phyloP scores from a whole-genome alignment of 2,113 vertebrate genomes.

The Gracilinanus agilis region DNA sequence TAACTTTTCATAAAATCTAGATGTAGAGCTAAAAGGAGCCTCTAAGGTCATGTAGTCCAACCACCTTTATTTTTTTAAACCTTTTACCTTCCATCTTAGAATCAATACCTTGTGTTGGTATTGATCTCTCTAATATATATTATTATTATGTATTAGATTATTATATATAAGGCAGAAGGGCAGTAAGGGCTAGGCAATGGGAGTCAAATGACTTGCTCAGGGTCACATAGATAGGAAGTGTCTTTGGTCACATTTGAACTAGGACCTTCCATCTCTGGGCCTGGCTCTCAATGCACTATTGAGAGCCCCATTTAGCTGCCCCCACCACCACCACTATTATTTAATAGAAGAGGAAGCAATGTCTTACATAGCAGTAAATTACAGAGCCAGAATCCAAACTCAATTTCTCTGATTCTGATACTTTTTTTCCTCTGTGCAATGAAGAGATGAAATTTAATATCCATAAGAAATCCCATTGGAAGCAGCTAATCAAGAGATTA shows the following conservation, averaged over 20 bases:
- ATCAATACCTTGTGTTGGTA: background rate
- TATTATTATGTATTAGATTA: background rate
- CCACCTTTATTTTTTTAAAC: background rate
- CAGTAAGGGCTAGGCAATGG: no score
- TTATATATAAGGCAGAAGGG: background rate
- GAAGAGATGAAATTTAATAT: background rate
- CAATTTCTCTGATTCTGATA: background rate
- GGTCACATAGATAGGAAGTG: no score
- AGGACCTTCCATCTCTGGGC: no score
- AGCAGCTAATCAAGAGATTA: background rate
- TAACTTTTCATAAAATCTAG: background rate
- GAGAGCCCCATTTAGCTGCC: background rate
- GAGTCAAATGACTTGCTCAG: no score
- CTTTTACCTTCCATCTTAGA: no score
- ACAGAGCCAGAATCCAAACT: background rate
- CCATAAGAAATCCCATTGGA: background rate
- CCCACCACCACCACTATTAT: background rate
- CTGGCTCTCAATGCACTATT: background rate
- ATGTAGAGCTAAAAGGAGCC: background rate
- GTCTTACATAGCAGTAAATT: background rate
- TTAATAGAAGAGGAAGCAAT: background rate
- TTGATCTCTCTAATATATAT: background rate
- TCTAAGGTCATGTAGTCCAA: constrained; percentile 29
- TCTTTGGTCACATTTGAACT: no score
- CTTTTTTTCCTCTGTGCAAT: background rate